phyloP scores from a whole-genome alignment of 2,797 vertebrate genomes.

The Rhabdophis nuchalis region DNA sequence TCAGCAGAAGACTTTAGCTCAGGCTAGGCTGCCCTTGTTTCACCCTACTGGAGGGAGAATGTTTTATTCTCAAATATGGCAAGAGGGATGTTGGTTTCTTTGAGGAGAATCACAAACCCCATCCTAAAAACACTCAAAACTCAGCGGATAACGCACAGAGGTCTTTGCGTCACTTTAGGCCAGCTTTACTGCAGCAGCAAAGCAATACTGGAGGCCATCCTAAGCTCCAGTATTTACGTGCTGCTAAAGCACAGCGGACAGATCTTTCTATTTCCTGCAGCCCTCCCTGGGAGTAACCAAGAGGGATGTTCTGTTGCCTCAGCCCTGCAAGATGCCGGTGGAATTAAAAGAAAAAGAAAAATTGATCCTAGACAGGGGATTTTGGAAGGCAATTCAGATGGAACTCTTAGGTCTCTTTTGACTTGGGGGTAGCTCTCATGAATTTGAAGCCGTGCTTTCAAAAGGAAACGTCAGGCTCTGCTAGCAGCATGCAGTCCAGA shows the following conservation, averaged over 20 bases:
- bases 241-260: conserved; percentile 74
- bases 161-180: neutral
- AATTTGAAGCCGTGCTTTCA: neutral
- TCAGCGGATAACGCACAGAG: neutral
- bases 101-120: neutral
- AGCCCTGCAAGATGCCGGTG: neutral
- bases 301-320: accelerated
- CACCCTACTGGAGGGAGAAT: neutral
- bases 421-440: neutral
- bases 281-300: neutral
- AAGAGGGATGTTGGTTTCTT: neutral
- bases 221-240: conserved; percentile 81
- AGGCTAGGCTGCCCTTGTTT: too few relatives aligned
- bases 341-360: neutral
- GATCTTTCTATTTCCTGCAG: neutral
- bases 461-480: neutral
- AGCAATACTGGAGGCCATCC: conserved; percentile 77
- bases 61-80: neutral
- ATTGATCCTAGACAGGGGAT: neutral
- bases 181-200: conserved; percentile 79
- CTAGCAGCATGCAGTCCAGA: neutral
- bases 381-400: too few relatives aligned
- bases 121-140: neutral
- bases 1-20: neutral
- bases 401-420: neutral